Evolutionary conservation across 2,888 invertebrate species (phyloP).

Genomic region (Scaptomyza flava): DNA sequence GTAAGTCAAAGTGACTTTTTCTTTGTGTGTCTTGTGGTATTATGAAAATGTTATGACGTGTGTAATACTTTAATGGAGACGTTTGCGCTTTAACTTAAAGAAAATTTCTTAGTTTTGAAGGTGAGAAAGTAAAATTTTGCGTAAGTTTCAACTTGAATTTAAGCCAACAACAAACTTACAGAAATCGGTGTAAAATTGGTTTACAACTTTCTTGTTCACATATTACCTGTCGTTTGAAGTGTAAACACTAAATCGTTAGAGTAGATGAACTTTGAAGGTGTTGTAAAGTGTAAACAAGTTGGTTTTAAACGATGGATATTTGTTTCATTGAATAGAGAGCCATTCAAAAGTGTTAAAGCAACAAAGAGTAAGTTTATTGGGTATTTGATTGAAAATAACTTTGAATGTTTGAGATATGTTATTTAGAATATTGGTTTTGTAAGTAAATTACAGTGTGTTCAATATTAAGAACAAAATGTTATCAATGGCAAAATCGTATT

Average conservation of each 20-base stretch:
- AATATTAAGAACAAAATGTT: too few relatives aligned
- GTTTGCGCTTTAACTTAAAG: neutral
- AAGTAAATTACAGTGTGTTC: too few relatives aligned
- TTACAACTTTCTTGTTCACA: too few relatives aligned
- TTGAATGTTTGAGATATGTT: too few relatives aligned
- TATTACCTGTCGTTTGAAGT: neutral
- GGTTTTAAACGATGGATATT: too few relatives aligned
- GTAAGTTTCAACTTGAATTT: neutral
- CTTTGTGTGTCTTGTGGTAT: conserved; percentile 9
- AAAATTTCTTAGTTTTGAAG: neutral
- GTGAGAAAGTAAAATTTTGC: neutral
- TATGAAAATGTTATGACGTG: neutral
- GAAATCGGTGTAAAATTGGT: neutral
- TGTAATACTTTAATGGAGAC: neutral
- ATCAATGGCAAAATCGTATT: too few relatives aligned
- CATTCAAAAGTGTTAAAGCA: neutral
- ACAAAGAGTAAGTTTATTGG: neutral
- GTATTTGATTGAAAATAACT: neutral
- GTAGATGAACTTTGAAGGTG: neutral
- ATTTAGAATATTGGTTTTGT: too few relatives aligned
- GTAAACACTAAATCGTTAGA: neutral
- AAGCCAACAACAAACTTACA: neutral
- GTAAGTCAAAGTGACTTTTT: conserved; percentile 35
- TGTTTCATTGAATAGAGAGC: neutral
- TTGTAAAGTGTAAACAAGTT: neutral